A percentile compares a stretch with the other conserved stretches of the same genome.
Evolutionary conservation across 2,797 vertebrate species (phyloP).

Genomic region (Buceros bicornis): DNA sequence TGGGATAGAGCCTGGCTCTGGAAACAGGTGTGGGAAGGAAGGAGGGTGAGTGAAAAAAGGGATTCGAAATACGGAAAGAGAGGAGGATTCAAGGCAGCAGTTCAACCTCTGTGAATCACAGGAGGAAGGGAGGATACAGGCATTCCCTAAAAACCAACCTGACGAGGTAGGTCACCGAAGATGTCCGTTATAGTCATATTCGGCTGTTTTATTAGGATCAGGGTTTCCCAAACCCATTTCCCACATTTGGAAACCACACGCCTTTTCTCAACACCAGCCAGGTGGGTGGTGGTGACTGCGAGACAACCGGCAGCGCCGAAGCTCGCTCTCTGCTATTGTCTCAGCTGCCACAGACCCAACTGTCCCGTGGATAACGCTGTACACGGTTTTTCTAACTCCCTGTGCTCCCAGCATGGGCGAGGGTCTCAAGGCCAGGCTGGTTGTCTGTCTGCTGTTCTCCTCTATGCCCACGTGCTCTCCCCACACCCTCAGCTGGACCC

Average conservation of each 20-base stretch:
- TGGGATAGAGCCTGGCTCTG: not conserved
- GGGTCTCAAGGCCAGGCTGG: not conserved
- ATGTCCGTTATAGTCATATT: not conserved
- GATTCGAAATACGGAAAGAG: not conserved
- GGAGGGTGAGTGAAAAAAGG: not conserved
- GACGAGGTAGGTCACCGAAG: not conserved
- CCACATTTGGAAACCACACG: not conserved
- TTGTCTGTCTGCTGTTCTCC: not conserved
- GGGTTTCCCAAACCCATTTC: not conserved
- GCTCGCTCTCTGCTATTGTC: not conserved
- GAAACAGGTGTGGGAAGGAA: conserved; percentile 22
- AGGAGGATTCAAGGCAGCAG: not conserved
- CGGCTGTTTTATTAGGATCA: not conserved
- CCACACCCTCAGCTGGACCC: not conserved
- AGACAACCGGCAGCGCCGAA: not conserved
- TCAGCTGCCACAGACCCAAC: not conserved
- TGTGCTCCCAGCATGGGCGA: not conserved
- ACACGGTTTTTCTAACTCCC: not conserved
- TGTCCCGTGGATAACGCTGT: not conserved
- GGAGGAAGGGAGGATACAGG: not conserved
- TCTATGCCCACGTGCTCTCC: not conserved
- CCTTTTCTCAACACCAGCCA: not conserved
- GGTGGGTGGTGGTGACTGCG: not conserved
- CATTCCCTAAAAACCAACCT: not conserved
- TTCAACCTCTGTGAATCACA: not conserved